Percentiles rank a stretch among this genome's conserved stretches.
These are phyloP conservation scores for Cephus sareptanus DNA, from an alignment of 2,888 invertebrate species.

Conservation along the genomic window DNA sequence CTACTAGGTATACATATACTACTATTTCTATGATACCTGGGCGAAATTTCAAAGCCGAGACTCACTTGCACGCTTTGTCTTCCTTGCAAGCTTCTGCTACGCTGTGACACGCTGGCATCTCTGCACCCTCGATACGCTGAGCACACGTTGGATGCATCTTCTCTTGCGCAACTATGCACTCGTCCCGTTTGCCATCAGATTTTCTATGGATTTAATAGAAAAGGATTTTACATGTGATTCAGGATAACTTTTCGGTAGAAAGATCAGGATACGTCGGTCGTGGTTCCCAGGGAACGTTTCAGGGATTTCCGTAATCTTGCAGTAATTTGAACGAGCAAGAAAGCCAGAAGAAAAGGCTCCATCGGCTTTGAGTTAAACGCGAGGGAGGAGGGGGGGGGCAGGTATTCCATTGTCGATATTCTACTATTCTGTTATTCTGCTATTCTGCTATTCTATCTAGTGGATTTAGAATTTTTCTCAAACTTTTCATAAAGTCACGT, in stretches of 20 bases:
- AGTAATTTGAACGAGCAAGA: no score
- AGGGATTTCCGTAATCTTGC: no score
- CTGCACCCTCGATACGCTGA: conserved; percentile 78
- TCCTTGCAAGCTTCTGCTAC: conserved; percentile 86
- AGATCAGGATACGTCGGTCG: background rate
- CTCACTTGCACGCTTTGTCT: conserved; percentile 86
- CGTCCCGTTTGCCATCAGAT: conserved; percentile 86
- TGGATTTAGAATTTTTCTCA: background rate
- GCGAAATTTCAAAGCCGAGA: background rate
- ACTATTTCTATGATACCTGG: background rate
- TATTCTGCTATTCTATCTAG: background rate
- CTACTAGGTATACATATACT: background rate
- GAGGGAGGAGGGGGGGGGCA: no score
- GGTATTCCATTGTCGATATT: background rate
- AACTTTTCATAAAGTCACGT: background rate
- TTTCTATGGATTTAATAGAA: conserved; percentile 71
- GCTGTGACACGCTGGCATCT: conserved; percentile 87
- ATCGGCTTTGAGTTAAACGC: no score
- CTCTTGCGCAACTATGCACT: conserved; percentile 90
- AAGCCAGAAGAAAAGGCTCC: no score
- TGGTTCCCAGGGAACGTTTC: background rate
- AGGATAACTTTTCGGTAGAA: background rate
- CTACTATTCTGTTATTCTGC: no score
- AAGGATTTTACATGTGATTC: background rate
- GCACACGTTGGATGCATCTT: conserved; percentile 91